phyloP scores from a whole-genome alignment of 2,113 vertebrate genomes.

The Syrrhaptes paradoxus region DNA sequence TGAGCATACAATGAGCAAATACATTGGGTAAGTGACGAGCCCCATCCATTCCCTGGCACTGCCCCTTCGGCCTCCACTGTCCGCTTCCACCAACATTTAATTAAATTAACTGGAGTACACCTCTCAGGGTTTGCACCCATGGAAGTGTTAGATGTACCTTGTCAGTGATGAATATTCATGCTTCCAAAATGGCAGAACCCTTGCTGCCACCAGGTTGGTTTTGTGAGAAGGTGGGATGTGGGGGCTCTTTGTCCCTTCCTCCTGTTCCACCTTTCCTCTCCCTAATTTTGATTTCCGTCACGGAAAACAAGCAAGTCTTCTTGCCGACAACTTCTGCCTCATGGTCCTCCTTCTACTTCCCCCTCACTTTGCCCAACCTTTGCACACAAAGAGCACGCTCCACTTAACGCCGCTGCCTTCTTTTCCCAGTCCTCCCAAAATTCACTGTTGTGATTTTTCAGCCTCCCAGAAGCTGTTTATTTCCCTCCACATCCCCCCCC shows the following conservation, averaged over 20 bases:
- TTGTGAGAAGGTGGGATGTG: background rate
- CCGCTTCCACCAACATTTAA: constrained; percentile 11
- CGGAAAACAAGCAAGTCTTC: background rate
- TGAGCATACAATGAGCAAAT: background rate
- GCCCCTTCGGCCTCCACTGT: background rate
- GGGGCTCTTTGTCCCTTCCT: background rate
- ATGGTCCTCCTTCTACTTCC: background rate
- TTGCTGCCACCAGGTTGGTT: background rate
- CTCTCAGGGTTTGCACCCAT: constrained; percentile 9
- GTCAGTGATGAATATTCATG: constrained; percentile 7
- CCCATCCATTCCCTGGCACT: background rate
- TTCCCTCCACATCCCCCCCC: constrained; percentile 70
- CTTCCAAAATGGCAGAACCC: constrained; percentile 20
- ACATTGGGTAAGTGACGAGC: background rate
- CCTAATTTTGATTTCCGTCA: background rate
- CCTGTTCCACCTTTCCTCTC: background rate
- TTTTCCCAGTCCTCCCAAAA: background rate
- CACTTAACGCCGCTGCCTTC: background rate
- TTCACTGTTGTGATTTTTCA: constrained; percentile 18
- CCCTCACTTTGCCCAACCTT: background rate
- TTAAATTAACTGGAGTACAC: constrained; percentile 27
- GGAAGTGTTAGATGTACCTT: background rate
- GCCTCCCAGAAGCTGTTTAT: constrained; percentile 88
- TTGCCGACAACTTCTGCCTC: background rate
- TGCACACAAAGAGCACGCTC: background rate